A percentile compares a stretch with the other conserved stretches of the same genome.
Conservation (phyloP, 2,888 invertebrate species). For the Drosophila cognata region DNA sequence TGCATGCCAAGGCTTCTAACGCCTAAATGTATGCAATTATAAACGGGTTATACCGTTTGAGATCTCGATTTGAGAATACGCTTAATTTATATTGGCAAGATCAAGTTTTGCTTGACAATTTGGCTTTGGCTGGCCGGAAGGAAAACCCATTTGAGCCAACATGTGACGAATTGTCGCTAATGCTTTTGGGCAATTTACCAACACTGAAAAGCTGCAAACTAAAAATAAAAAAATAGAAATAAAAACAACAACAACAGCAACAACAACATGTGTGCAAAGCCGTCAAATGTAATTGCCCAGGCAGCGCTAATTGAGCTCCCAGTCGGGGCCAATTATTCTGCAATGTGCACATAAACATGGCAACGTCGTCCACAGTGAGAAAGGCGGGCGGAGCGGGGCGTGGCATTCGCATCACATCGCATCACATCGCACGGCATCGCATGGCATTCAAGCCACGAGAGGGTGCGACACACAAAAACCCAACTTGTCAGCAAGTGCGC, state of each 20-base stretch:
- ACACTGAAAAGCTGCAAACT: constrained; percentile 46
- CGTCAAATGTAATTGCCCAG: constrained; percentile 73
- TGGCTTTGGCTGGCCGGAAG: constrained; percentile 60
- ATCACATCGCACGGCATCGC: constrained; percentile 1
- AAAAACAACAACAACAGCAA: background rate
- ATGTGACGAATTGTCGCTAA: constrained; percentile 58
- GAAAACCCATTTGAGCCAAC: constrained; percentile 64
- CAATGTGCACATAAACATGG: constrained; percentile 66
- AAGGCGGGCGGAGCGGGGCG: constrained; percentile 47
- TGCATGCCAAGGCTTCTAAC: constrained; percentile 15
- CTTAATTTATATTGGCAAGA: constrained; percentile 16
- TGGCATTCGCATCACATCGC: constrained; percentile 25
- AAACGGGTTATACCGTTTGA: constrained; percentile 10
- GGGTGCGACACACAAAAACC: constrained; percentile 51
- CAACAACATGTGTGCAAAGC: constrained; percentile 59
- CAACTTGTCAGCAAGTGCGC: constrained; percentile 76
- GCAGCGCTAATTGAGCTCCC: constrained; percentile 72
- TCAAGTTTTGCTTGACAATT: constrained; percentile 35
- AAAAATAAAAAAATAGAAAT: background rate
- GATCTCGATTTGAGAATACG: constrained; percentile 18
- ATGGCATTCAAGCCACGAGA: constrained; percentile 44
- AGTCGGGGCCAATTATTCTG: constrained; percentile 77
- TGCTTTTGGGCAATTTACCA: constrained; percentile 66
- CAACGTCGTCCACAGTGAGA: constrained; percentile 44
- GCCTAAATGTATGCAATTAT: constrained; percentile 65